These are phyloP conservation scores for Eumaeus atala DNA, from an alignment of 1,140 invertebrate genomes.

Conservation along the genomic window DNA sequence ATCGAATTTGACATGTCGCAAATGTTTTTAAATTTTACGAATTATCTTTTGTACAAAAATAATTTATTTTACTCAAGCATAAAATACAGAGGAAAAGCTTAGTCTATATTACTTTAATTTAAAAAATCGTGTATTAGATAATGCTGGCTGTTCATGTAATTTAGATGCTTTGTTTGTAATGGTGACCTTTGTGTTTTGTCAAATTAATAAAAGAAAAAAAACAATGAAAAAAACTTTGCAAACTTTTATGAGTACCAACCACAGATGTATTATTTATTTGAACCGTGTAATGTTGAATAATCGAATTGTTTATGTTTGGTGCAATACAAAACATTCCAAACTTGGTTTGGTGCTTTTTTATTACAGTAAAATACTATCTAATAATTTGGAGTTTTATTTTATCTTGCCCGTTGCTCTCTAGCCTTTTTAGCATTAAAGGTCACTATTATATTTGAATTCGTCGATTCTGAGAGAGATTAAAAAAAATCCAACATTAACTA, in stretches of 20 bases:
- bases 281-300: slow-evolving; percentile 43
- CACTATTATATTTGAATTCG: slow-evolving; percentile 52
- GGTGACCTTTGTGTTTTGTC: slow-evolving; percentile 62
- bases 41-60: too few relatives aligned
- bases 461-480: background rate
- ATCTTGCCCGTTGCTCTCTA: slow-evolving; percentile 48
- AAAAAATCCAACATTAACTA: background rate
- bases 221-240: slow-evolving; percentile 1
- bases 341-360: slow-evolving; percentile 71
- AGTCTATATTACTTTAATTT: background rate
- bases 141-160: slow-evolving; percentile 13
- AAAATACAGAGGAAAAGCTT: background rate
- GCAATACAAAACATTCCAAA: slow-evolving; percentile 74
- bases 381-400: slow-evolving; percentile 62
- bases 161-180: slow-evolving; percentile 44
- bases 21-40: too few relatives aligned
- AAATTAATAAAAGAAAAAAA: slow-evolving; percentile 14
- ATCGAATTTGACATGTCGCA: too few relatives aligned
- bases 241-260: slow-evolving; percentile 6
- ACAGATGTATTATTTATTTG: slow-evolving; percentile 35
- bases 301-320: slow-evolving; percentile 62
- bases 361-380: slow-evolving; percentile 67
- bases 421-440: slow-evolving; percentile 48
- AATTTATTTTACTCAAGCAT: too few relatives aligned
- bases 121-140: background rate